Evolutionary conservation across 2,888 invertebrate species (phyloP).

Genomic region (Desoria tigrina): DNA sequence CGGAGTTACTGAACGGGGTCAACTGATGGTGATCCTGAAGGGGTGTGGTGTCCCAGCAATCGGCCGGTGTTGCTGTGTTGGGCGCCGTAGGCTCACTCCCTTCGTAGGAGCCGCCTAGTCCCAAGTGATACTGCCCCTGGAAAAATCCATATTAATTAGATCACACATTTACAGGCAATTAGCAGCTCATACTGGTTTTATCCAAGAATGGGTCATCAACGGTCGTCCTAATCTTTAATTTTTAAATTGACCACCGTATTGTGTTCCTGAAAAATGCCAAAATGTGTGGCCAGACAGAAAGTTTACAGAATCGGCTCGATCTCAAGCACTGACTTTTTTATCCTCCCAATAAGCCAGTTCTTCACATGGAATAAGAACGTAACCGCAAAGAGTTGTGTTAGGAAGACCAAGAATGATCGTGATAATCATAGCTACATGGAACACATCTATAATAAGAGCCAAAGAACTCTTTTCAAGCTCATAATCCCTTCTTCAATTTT

Average conservation of each 20-base stretch:
- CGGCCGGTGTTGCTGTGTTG: conserved; percentile 51
- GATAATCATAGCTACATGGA: conserved; percentile 26
- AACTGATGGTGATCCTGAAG: conserved; percentile 51
- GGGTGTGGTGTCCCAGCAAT: conserved; percentile 52
- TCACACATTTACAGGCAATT: neutral
- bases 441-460: too few relatives aligned
- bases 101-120: conserved; percentile 51
- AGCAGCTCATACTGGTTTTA: neutral
- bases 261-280: too few relatives aligned
- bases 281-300: conserved; percentile 22
- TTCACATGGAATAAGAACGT: conserved; percentile 14
- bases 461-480: too few relatives aligned
- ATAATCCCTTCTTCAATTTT: too few relatives aligned
- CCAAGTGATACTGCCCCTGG: conserved; percentile 53
- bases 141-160: conserved; percentile 1
- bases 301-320: neutral
- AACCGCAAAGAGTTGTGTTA: conserved; percentile 47
- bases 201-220: too few relatives aligned
- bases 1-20: conserved; percentile 43
- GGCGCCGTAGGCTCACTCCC: conserved; percentile 52
- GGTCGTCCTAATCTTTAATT: too few relatives aligned
- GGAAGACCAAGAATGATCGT: conserved; percentile 45
- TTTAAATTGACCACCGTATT: too few relatives aligned
- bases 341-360: too few relatives aligned
- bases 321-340: conserved; percentile 21